Conservation (phyloP, 2,113 vertebrate genomes). For the Suricata suricatta region DNA sequence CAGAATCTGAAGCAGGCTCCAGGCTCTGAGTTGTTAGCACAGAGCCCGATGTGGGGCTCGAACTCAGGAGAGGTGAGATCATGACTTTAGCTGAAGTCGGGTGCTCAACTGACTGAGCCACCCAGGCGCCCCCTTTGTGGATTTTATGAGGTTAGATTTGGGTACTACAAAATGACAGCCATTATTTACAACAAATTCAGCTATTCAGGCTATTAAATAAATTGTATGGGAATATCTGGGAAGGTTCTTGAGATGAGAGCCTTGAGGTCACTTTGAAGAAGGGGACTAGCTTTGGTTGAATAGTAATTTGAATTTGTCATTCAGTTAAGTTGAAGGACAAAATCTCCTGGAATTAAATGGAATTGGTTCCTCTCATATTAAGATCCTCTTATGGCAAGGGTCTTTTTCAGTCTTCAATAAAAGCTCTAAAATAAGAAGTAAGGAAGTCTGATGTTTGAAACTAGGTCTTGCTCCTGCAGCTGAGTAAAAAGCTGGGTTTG, state of each 20-base stretch:
- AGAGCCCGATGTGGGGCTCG: too few species aligned
- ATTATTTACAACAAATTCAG: not conserved
- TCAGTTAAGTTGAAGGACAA: not conserved
- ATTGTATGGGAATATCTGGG: not conserved
- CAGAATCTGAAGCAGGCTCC: too few species aligned
- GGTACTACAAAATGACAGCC: not conserved
- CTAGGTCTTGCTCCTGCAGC: not conserved
- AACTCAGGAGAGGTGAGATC: too few species aligned
- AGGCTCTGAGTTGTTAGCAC: too few species aligned
- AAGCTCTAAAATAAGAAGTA: not conserved
- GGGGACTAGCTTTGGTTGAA: not conserved
- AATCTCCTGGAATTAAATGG: not conserved
- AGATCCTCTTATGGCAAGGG: not conserved
- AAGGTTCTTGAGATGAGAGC: not conserved
- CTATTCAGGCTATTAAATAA: not conserved
- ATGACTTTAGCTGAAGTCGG: too few species aligned
- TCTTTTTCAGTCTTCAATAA: conserved; percentile 39
- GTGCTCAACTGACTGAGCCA: too few species aligned
- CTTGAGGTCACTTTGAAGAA: not conserved
- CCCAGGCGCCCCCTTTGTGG: not conserved
- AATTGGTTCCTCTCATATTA: not conserved
- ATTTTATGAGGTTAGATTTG: conserved; percentile 5
- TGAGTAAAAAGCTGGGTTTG: not conserved
- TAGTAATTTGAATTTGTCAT: conserved; percentile 18
- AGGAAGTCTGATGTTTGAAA: conserved; percentile 15